These are phyloP conservation scores for Xylocampa areola DNA, from an alignment of 2,888 invertebrate species.

Conservation along the genomic window DNA sequence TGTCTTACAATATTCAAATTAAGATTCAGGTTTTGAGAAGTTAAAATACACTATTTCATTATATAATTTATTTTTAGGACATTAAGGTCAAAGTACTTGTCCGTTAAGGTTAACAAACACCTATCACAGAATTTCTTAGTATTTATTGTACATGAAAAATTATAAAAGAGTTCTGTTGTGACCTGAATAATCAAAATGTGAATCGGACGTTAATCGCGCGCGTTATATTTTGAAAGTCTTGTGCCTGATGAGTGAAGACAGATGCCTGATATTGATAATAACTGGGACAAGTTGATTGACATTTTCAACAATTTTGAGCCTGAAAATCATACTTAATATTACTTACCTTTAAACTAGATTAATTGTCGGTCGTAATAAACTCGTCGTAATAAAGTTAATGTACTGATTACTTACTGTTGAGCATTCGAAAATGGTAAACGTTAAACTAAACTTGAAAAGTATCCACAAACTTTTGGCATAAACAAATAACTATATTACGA, in stretches of 20 bases:
- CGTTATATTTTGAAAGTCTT: slow-evolving; percentile 62
- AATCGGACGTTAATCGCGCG: slow-evolving; percentile 57
- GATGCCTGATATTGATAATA: slow-evolving; percentile 36
- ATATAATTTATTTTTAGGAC: too few relatives aligned
- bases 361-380: neutral
- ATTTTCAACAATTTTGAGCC: slow-evolving; percentile 4
- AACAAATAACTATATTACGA: slow-evolving; percentile 13
- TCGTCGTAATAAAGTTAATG: slow-evolving; percentile 7
- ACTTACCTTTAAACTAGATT: too few relatives aligned
- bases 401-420: neutral
- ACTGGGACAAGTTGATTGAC: slow-evolving; percentile 36
- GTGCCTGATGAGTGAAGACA: slow-evolving; percentile 36
- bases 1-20: too few relatives aligned
- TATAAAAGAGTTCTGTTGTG: too few relatives aligned
- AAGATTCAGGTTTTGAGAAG: too few relatives aligned
- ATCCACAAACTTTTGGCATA: slow-evolving; percentile 56
- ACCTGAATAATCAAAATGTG: slow-evolving; percentile 60
- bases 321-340: too few relatives aligned
- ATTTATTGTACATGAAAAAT: too few relatives aligned
- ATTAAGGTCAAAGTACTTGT: too few relatives aligned
- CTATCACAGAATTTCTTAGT: too few relatives aligned
- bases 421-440: slow-evolving; percentile 27
- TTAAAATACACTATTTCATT: too few relatives aligned
- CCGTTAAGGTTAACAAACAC: too few relatives aligned
- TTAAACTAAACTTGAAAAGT: slow-evolving; percentile 58